These are phyloP conservation scores for Notothenia coriiceps DNA, from an alignment of 2,113 vertebrate species.

Conservation along the genomic window DNA sequence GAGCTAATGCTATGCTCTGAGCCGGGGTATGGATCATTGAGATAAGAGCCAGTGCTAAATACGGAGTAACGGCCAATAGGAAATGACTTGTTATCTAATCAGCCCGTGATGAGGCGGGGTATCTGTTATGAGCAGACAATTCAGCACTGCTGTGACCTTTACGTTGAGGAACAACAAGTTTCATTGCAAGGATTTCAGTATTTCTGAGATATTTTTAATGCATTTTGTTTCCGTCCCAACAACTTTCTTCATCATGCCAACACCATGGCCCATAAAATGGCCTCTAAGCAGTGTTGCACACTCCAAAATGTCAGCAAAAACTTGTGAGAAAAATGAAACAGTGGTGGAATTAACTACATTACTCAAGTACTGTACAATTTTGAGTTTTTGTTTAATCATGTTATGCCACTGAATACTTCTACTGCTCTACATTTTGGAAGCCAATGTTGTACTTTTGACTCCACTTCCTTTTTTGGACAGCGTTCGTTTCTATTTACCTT, in stretches of 20 bases:
- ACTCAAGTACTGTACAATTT: too few species aligned
- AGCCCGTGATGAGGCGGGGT: constrained; percentile 41
- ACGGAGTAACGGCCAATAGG: constrained; percentile 42
- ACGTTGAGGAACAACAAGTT: constrained; percentile 16
- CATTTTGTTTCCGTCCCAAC: neutral
- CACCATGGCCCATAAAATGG: neutral
- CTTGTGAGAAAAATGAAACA: too few species aligned
- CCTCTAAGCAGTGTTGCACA: too few species aligned
- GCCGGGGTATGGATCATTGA: constrained; percentile 63
- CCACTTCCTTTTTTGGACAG: too few species aligned
- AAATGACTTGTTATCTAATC: constrained; percentile 64
- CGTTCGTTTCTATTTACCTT: too few species aligned
- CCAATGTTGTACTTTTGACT: too few species aligned
- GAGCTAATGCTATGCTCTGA: constrained; percentile 58
- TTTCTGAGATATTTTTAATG: constrained; percentile 13
- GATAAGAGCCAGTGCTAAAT: constrained; percentile 68
- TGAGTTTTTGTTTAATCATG: too few species aligned
- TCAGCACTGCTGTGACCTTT: constrained; percentile 25
- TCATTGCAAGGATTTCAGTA: constrained; percentile 23
- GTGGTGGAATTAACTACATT: too few species aligned
- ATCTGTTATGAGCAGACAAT: constrained; percentile 31
- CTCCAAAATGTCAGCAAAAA: too few species aligned
- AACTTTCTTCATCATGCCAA: constrained; percentile 22
- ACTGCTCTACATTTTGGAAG: too few species aligned
- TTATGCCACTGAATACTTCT: too few species aligned